Conservation (phyloP, 1,140 invertebrate genomes). For the Aphidius gifuensis region DNA sequence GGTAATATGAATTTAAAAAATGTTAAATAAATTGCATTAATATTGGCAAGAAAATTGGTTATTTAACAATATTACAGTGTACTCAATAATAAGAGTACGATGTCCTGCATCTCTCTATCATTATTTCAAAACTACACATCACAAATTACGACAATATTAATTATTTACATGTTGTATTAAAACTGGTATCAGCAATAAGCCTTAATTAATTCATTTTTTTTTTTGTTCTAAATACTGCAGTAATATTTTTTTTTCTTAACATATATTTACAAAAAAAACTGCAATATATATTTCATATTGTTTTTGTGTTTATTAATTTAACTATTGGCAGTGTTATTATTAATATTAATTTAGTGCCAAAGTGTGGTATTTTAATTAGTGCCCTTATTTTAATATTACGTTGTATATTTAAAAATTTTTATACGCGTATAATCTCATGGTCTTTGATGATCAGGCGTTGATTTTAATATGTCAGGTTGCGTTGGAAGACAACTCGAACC, state of each 20-base stretch:
- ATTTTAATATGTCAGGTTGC: constrained; percentile 80
- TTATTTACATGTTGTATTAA: not conserved
- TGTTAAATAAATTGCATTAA: not conserved
- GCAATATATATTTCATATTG: no score
- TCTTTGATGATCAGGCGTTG: constrained; percentile 75
- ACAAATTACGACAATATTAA: not conserved
- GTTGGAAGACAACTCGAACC: constrained; percentile 57
- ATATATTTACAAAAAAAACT: no score
- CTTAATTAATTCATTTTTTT: not conserved
- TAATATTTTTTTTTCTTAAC: no score
- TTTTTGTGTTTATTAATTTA: no score
- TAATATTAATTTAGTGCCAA: no score
- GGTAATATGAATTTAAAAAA: not conserved
- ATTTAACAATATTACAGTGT: not conserved
- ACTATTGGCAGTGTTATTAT: no score
- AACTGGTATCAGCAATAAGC: not conserved
- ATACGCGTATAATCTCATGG: constrained; percentile 34
- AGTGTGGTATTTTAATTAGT: not conserved
- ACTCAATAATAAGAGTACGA: constrained; percentile 18
- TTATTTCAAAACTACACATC: constrained; percentile 1
- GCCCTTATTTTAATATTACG: not conserved
- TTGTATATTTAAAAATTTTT: no score
- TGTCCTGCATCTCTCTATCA: constrained; percentile 17
- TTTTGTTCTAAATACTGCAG: not conserved
- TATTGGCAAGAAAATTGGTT: constrained; percentile 15